Conservation (phyloP, 2,888 invertebrate genomes). For the Eupithecia abbreviata region DNA sequence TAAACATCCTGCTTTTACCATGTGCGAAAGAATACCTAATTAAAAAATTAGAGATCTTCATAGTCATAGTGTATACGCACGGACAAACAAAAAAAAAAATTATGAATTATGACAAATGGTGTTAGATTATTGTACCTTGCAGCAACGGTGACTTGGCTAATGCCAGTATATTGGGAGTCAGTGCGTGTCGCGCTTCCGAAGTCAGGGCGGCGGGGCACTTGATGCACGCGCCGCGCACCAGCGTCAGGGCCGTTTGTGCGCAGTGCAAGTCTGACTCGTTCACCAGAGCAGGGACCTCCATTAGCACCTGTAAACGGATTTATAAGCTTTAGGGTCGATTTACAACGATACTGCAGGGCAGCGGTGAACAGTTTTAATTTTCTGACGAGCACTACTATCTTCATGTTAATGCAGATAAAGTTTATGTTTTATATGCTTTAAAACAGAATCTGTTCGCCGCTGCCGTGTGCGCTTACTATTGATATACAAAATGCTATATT, state of each 20-base stretch:
- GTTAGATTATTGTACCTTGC: conserved; percentile 85
- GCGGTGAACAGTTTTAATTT: too few relatives aligned
- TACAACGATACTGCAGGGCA: too few relatives aligned
- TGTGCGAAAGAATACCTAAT: too few relatives aligned
- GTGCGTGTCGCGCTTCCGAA: conserved; percentile 87
- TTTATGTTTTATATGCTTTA: too few relatives aligned
- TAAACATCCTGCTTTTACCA: too few relatives aligned
- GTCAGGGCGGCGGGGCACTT: conserved; percentile 91
- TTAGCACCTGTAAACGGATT: conserved; percentile 84
- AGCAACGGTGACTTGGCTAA: conserved; percentile 95
- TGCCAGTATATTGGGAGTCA: conserved; percentile 92
- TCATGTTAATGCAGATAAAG: too few relatives aligned
- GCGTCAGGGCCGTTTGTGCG: conserved; percentile 93
- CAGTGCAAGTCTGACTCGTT: conserved; percentile 98
- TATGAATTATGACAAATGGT: neutral
- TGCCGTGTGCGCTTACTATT: too few relatives aligned
- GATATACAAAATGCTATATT: too few relatives aligned
- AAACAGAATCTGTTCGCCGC: too few relatives aligned
- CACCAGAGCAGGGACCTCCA: conserved; percentile 95
- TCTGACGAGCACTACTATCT: too few relatives aligned
- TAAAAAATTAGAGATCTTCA: too few relatives aligned
- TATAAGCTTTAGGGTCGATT: neutral
- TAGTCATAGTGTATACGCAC: too few relatives aligned
- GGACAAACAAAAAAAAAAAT: neutral
- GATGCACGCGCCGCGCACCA: conserved; percentile 92